A percentile compares a stretch with the other conserved stretches of the same genome.
Evolutionary conservation across 2,113 vertebrate genomes (phyloP).

Genomic region (Otus sunia): DNA sequence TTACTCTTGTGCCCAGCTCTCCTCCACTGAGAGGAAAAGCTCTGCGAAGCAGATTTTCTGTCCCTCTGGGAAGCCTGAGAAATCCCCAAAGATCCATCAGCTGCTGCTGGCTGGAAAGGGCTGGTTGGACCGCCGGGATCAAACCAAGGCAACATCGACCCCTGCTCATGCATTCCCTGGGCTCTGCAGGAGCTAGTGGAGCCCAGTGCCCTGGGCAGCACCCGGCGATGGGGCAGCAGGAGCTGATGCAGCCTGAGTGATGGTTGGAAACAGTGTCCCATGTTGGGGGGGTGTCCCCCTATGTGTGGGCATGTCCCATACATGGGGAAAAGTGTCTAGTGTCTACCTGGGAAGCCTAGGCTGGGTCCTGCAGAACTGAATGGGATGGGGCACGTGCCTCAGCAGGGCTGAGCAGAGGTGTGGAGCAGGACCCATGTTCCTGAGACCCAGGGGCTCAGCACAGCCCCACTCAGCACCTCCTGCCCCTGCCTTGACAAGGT

Average conservation of each 20-base stretch:
- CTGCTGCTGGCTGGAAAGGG: background rate
- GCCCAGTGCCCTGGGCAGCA: rapidly evolving
- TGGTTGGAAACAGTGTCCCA: background rate
- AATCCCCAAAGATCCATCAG: background rate
- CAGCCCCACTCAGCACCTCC: background rate
- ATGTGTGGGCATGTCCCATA: background rate
- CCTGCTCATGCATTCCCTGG: rapidly evolving
- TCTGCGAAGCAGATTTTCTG: background rate
- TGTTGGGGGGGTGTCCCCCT: rapidly evolving
- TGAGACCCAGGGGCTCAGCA: background rate
- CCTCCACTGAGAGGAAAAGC: background rate
- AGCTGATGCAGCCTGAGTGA: background rate
- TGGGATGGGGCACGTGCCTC: background rate
- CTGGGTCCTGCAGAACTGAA: background rate
- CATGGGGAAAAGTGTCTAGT: rapidly evolving
- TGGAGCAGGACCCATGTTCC: rapidly evolving
- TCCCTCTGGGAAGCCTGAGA: background rate
- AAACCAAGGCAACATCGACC: background rate
- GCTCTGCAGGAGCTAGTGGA: rapidly evolving
- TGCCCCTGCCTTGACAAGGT: background rate
- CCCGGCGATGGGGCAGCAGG: rapidly evolving
- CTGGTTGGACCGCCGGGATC: rapidly evolving
- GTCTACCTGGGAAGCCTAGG: background rate
- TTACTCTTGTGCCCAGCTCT: background rate
- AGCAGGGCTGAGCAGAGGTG: background rate